Base-by-base conservation (phyloP, 2,113 vertebrate genomes). In the Heterochromis multidens region DNA sequence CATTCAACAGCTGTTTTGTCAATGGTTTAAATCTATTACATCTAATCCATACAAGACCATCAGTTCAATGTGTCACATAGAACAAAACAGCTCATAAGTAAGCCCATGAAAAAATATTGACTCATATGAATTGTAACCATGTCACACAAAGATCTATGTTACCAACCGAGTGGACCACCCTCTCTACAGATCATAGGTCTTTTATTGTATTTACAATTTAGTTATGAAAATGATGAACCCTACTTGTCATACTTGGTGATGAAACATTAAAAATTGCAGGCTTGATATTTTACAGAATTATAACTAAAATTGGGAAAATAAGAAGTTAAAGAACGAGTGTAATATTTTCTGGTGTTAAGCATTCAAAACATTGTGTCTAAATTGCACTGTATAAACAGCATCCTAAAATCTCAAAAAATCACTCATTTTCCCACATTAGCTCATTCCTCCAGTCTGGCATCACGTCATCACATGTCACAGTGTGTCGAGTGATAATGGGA, bases 401-500 rank as follows among this genome's bases (percentile, higher is more conserved):
- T 3, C 2, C 37, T 37, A 37, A 70, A 70, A 23, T 46, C 12
- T 40, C 35, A 67, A 67, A 67, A 43, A 46, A 10, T n/a, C 10
- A 11, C 10, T 10, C 37, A 37, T 37, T 37, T 37, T 2, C 7
- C 35, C 8, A 9, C 8, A 40, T 40, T 27, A 23, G 25, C 40
- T 31, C 67, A 72, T 7, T 72, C 25, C 43, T 72, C 67, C 67
- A 52, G 43, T 19, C 25, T 31, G 17, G 43, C 43, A 52, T 52
- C 2, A 46, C 14, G 0, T 27, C 8, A 46, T 1, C 37, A 27
- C 1, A 14, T 19, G 9, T 7, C 10, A 16, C 43, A 46, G 13
- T 16, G 14, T 16, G 43, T 5, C 5, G 43, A 16, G 12, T 14
- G 43, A 46, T 14, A 46, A 16, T 4, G 14, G 14, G 14, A 46